Evolutionary conservation across 2,797 vertebrate species (phyloP).

Genomic region (Hoplostethus atlanticus): DNA sequence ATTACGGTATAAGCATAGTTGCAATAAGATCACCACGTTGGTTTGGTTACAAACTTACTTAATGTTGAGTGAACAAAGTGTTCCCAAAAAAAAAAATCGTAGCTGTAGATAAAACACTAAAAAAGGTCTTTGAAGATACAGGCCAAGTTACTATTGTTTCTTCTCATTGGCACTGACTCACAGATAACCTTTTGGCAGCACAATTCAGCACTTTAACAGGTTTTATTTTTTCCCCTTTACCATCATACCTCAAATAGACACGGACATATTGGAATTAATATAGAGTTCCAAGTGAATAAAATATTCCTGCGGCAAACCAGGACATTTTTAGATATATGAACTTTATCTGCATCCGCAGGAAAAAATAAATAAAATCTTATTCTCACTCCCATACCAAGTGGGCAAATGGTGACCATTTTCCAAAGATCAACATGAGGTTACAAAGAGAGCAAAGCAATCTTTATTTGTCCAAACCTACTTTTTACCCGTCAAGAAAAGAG

Average conservation of each 20-base stretch:
- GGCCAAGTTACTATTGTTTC: background rate
- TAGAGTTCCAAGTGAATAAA: no score
- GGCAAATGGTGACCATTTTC: background rate
- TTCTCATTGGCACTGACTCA: no score
- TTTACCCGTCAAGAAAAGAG: background rate
- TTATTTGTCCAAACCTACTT: background rate
- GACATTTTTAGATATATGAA: no score
- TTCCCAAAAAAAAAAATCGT: background rate
- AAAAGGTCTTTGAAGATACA: background rate
- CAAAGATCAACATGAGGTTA: background rate
- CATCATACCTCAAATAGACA: no score
- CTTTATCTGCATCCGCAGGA: no score
- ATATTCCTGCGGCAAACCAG: no score
- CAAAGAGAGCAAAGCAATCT: background rate
- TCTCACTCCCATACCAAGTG: background rate
- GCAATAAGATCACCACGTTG: background rate
- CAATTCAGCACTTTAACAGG: background rate
- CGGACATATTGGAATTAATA: no score
- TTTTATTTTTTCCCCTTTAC: no score
- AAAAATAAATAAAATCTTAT: background rate
- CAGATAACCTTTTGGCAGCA: background rate
- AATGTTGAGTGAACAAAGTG: background rate
- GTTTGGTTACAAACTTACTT: background rate
- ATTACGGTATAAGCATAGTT: background rate
- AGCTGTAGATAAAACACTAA: background rate